Evolutionary conservation across 2,113 vertebrate species (phyloP), one percentile per base, ranked within the genome.

Genomic region (Agelaius phoeniceus): DNA sequence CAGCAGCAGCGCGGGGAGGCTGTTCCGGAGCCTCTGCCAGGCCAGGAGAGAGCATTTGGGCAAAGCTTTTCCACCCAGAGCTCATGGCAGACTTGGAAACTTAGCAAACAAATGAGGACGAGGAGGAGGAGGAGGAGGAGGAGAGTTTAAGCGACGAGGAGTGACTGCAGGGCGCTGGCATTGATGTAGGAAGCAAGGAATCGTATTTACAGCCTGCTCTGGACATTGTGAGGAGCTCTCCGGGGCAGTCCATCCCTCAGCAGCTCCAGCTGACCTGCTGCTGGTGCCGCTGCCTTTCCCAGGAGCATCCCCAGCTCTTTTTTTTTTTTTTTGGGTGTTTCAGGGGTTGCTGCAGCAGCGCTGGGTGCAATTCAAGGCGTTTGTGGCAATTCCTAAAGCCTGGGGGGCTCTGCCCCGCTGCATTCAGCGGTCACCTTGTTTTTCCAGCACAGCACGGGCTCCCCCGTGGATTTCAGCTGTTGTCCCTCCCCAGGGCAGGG

Each of bases 361-460:
- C 74, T 6, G 55, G 63, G 43, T 33, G 71, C 74, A 13, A 14
- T 8, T 65, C 28, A 2, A 48, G 68, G 58, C 2, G 21, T 28
- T 39, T 2, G 0, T 4, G 2, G 28, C 51, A 0, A 1, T 30
- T 54, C 17, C 83, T 14, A 30, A 61, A 80, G 51, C 57, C 49
- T 7, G 5, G 17, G 15, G 30, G 11, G 51, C 26, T 80, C 51
- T 77, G 73, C 44, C 58, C 11, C 24, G 15, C 35, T 2, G 41
- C 33, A 1, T 4, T 48, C 62, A 15, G 75, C 87, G 13, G 23
- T 6, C 62, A 46, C 90, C 76, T 62, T 1, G 1, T 49, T 49
- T 68, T 33, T 11, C 12, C 87, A 76, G 44, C 63, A 3, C 73
- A 15, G 23, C 6, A 26, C 11, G 46, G 63, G 76, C 44, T 90